Evolutionary conservation across 2,888 invertebrate genomes (phyloP), one percentile per base, ranked within the genome.

Genomic region (Listrodromus nycthemerus): DNA sequence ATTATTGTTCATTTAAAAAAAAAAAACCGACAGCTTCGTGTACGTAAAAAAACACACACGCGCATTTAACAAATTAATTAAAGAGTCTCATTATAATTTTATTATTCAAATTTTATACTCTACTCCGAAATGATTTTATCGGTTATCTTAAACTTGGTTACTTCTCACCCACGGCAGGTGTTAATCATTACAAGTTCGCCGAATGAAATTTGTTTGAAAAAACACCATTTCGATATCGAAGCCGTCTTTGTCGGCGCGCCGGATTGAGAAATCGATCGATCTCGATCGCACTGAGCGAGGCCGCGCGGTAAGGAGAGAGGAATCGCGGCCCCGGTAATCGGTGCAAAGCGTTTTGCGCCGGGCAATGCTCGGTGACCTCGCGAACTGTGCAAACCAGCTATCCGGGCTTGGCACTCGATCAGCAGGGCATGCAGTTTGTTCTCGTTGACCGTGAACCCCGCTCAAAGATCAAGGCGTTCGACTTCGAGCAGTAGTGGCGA

Each of bases 401-500:
- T 55, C 50, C 45, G 27, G 45, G 67, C 48, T 71, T 55, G 8
- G 37, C 37, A 24, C 55, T 55, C 55, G 55, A 70, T 37, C 63
- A 50, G n/a, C 70, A 52, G 37, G 41, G 16, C 55, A 27, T 52
- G 30, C 63, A 37, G 50, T 58, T 8, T 41, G 19, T 52, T 33
- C 24, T 65, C 41, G 55, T 27, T 52, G 71, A 48, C 65, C 71
- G 71, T 79, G 71, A 71, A 79, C 79, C 27, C 79, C n/a, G 21
- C 65, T 52, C 41, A 71, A 63, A 65, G 71, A 65, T 79, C 71
- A 71, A 79, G 71, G 55, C 65, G 45, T 71, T 73, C 71, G 30
- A 45, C 65, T 66, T 66, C 50, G 27, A 10, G n/a, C 67, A 13
- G 65, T 13, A 24, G 55, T 55, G 55, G 55, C 55, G 55, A 21